Conservation (phyloP, 2,888 invertebrate species). For the Synanthedon andrenaeformis region DNA sequence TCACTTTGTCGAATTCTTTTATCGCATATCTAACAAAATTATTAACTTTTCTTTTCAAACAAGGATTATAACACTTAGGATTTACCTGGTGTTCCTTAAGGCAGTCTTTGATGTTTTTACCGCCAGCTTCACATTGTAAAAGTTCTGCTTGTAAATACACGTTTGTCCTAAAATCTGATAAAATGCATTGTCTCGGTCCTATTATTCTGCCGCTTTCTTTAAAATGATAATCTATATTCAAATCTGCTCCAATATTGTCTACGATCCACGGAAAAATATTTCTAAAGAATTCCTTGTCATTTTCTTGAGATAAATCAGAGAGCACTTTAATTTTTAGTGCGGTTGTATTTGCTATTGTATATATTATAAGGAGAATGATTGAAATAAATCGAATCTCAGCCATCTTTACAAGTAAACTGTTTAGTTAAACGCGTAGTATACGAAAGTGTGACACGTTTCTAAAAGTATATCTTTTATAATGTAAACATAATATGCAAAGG, state of each 20-base stretch:
- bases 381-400: no score
- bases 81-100: conserved; percentile 7
- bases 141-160: conserved; percentile 10
- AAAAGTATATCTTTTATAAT: no score
- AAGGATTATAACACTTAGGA: conserved; percentile 5
- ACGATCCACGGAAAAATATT: conserved; percentile 19
- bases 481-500: no score
- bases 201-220: conserved; percentile 13
- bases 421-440: no score
- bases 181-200: conserved; percentile 15
- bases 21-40: conserved; percentile 7
- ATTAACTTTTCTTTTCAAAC: conserved; percentile 8
- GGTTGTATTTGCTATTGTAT: no score
- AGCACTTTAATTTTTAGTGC: conserved; percentile 8
- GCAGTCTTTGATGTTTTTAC: conserved; percentile 7
- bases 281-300: conserved; percentile 18
- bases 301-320: conserved; percentile 16
- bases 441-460: no score
- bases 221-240: conserved; percentile 17
- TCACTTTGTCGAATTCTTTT: conserved; percentile 4
- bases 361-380: no score
- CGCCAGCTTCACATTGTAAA: conserved; percentile 10
- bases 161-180: conserved; percentile 7
- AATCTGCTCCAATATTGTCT: conserved; percentile 17
- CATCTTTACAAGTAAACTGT: no score